Base-by-base conservation (phyloP, 1,140 invertebrate species). In the Dendrolimus punctatus region DNA sequence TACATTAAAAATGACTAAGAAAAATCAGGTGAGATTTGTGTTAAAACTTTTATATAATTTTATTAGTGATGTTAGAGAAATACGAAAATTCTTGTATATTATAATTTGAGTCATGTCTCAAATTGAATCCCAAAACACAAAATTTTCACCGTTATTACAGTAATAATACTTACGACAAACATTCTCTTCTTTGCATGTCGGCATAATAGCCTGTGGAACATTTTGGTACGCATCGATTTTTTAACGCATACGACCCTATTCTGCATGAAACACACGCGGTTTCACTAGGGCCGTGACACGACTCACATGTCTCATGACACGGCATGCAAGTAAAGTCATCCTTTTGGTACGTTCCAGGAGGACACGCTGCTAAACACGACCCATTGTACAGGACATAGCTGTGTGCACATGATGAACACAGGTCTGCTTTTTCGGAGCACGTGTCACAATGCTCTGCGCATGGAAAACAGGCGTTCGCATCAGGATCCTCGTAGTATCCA, bases 291-390 rank as follows among this genome's bases (percentile, higher is more conserved):
- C 94, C 95, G 56, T 90, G 93, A 73, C 95, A 97, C 6, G 94
- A 95, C 72, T 92, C 93, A 77, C 95, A 97, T 36, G 90, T 91
- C 42, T 90, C 82, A 76, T 95, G 92, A 76, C 95, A 97, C 2
- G 90, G 83, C 42, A 90, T 87, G 79, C 95, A 96, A 69, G 90
- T 91, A 64, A 79, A 89, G 71, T 95, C 93, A 66, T 94, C 93
- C 6, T 93, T 94, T 85, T 95, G 93, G 76, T 91, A 95, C 5
- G 94, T 95, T 56, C 93, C 91, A 4, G 89, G 63, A 2, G 95
- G 95, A 88, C 95, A 97, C 4, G 92, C 88, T 4, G 94, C 92
- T 62, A 93, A 90, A 82, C 95, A 96, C 68, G 92, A 92, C 66
- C 93, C 93, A 55, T 93, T 92, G 68, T 93, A 90, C 66, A 96